Evolutionary conservation across 2,888 invertebrate species (phyloP).

Genomic region (Zelleria hepariella): DNA sequence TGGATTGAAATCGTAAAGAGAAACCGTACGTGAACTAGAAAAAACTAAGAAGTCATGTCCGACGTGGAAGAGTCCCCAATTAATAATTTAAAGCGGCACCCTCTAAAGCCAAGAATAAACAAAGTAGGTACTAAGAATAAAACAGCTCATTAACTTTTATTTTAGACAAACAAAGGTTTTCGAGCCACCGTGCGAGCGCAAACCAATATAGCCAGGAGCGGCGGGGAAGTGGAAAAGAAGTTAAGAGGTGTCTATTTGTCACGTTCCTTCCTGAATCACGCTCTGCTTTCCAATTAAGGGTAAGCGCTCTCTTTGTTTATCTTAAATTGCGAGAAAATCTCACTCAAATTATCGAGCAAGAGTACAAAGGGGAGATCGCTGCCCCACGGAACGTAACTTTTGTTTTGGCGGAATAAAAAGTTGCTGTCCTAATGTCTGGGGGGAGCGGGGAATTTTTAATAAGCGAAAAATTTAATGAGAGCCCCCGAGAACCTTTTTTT

Average conservation of each 20-base stretch:
- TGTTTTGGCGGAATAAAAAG: slow-evolving; percentile 64
- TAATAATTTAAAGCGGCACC: background rate
- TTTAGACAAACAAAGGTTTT: slow-evolving; percentile 59
- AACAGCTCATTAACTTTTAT: slow-evolving; percentile 49
- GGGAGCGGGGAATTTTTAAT: slow-evolving; percentile 69
- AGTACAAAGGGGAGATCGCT: slow-evolving; percentile 62
- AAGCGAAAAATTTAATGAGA: slow-evolving; percentile 72
- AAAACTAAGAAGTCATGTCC: background rate
- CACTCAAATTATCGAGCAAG: slow-evolving; percentile 71
- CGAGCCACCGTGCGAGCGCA: slow-evolving; percentile 47
- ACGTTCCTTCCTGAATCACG: slow-evolving; percentile 70
- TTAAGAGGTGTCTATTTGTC: slow-evolving; percentile 73
- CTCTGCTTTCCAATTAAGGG: slow-evolving; percentile 72
- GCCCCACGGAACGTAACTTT: slow-evolving; percentile 60
- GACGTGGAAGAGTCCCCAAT: background rate
- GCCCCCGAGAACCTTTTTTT: slow-evolving; percentile 35
- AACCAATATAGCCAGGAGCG: slow-evolving; percentile 62
- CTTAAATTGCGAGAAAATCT: slow-evolving; percentile 73
- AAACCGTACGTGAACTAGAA: background rate
- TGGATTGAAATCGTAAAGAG: too few relatives aligned
- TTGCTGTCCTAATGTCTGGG: slow-evolving; percentile 56
- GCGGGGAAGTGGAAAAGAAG: slow-evolving; percentile 67
- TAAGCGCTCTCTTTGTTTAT: slow-evolving; percentile 72
- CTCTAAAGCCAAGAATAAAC: slow-evolving; percentile 10
- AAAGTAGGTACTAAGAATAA: background rate